A percentile compares a stretch with the other conserved stretches of the same genome.
Conservation (phyloP, 2,113 vertebrate genomes). For the Hypocryptadius cinnamomeus region DNA sequence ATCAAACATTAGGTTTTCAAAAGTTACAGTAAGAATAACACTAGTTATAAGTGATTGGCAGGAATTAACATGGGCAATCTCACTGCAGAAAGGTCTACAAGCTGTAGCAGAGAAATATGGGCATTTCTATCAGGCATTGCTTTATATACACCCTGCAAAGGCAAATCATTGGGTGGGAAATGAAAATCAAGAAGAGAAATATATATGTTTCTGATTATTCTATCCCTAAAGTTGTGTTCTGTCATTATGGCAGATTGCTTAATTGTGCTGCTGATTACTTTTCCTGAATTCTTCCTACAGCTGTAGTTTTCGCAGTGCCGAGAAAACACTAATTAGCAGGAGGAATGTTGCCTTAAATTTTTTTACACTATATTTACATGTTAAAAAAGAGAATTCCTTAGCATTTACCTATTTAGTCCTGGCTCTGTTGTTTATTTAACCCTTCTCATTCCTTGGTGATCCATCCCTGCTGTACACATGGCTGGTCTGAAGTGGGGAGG, state of each 20-base stretch:
- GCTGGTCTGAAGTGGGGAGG: neutral
- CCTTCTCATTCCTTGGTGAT: neutral
- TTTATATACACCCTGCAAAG: slow-evolving; percentile 6
- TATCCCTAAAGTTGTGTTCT: slow-evolving; percentile 64
- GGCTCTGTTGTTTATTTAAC: slow-evolving; percentile 12
- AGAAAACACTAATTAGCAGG: slow-evolving; percentile 62
- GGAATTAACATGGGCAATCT: neutral
- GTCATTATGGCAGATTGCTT: slow-evolving; percentile 68
- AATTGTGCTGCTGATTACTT: slow-evolving; percentile 71
- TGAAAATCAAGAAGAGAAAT: slow-evolving; percentile 58
- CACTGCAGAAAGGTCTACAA: neutral
- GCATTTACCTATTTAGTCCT: neutral
- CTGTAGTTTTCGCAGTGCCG: slow-evolving; percentile 34
- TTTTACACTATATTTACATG: neutral
- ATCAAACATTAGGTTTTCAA: neutral
- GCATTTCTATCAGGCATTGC: neutral
- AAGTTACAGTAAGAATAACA: neutral
- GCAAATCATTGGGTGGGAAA: slow-evolving; percentile 34
- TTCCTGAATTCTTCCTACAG: slow-evolving; percentile 63
- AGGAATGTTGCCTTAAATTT: slow-evolving; percentile 52
- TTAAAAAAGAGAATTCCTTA: neutral
- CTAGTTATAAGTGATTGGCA: neutral
- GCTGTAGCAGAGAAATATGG: neutral
- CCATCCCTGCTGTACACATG: neutral
- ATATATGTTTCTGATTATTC: slow-evolving; percentile 66